Evolutionary conservation across 2,888 invertebrate species (phyloP).

Genomic region (Sthenelais limicola): DNA sequence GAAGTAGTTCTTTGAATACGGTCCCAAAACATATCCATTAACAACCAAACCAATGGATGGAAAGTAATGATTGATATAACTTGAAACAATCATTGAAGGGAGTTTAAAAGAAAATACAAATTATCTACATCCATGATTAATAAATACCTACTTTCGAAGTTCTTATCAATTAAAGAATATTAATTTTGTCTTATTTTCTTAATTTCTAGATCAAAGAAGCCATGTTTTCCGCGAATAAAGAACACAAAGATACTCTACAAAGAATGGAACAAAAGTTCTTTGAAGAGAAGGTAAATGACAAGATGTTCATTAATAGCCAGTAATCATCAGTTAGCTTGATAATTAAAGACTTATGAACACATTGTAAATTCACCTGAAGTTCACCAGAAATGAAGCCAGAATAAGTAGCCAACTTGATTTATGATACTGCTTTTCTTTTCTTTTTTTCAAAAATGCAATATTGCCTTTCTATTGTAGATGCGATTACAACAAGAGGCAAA

Average conservation of each 20-base stretch:
- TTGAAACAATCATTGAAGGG: too few relatives aligned
- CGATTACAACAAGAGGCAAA: conserved; percentile 71
- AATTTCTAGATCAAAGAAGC: conserved; percentile 70
- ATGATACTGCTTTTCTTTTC: not conserved
- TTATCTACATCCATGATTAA: too few relatives aligned
- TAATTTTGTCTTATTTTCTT: too few relatives aligned
- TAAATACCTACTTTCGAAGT: too few relatives aligned
- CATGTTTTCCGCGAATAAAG: conserved; percentile 67
- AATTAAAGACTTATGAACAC: not conserved
- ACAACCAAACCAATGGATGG: too few relatives aligned
- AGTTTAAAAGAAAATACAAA: too few relatives aligned
- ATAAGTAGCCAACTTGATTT: not conserved
- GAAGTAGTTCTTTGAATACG: not conserved
- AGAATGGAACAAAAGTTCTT: conserved; percentile 72
- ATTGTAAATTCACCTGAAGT: not conserved
- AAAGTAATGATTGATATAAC: too few relatives aligned
- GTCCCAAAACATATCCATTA: not conserved
- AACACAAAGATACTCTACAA: conserved; percentile 67
- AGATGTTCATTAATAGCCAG: not conserved
- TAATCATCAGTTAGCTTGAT: not conserved
- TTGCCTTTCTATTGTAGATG: too few relatives aligned
- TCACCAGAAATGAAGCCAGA: not conserved
- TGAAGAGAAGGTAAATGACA: conserved; percentile 70
- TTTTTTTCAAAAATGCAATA: not conserved
- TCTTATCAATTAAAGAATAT: too few relatives aligned